Evolutionary conservation across 2,797 vertebrate species (phyloP).

Genomic region (Leucoraja ocellata): DNA sequence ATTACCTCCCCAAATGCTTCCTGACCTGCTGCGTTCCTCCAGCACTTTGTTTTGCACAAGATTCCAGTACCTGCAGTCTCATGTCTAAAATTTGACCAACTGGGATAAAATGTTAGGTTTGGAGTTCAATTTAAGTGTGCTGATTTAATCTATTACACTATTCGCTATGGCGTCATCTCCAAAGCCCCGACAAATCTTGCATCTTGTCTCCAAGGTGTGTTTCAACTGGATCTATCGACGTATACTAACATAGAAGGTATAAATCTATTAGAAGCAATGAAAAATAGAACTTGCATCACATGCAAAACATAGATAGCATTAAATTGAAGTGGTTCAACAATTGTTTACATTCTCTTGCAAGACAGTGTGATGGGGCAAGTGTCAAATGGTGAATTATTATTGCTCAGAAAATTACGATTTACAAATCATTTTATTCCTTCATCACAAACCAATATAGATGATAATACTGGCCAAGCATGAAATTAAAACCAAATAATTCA

Average conservation of each 20-base stretch:
- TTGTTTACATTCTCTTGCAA: neutral
- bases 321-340: neutral
- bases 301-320: neutral
- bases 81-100: neutral
- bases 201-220: neutral
- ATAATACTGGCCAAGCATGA: neutral
- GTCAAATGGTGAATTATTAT: neutral
- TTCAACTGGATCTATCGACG: neutral
- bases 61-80: no score
- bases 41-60: no score
- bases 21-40: no score
- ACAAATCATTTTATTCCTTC: neutral
- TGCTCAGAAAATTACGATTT: neutral
- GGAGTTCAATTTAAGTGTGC: neutral
- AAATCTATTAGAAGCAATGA: neutral
- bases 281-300: neutral
- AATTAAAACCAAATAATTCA: neutral
- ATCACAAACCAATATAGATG: neutral
- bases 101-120: neutral
- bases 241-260: neutral
- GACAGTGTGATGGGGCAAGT: neutral
- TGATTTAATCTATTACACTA: neutral
- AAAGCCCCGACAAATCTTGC: neutral
- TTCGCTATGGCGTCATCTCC: neutral
- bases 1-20: no score